phyloP scores from a whole-genome alignment of 2,888 invertebrate genomes.

The Volucella zonaria region DNA sequence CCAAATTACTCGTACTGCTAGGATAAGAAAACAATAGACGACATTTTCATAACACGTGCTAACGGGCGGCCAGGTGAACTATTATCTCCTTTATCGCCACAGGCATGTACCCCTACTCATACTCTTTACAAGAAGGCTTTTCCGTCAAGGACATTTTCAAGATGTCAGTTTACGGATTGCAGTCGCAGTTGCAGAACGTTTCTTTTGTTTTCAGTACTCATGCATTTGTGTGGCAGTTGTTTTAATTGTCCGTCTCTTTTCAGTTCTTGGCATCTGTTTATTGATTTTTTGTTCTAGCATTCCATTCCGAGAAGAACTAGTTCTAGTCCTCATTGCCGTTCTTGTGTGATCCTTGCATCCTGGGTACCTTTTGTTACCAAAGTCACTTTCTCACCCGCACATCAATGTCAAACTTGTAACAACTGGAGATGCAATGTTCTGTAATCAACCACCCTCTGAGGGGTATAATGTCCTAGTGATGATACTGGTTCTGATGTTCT shows the following conservation, averaged over 20 bases:
- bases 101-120: too few species aligned
- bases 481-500: constrained; percentile 6
- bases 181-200: not conserved
- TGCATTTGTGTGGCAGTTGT: constrained; percentile 36
- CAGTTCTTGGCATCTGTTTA: constrained; percentile 39
- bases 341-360: constrained; percentile 53
- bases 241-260: constrained; percentile 48
- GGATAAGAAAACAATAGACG: not conserved
- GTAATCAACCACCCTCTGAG: constrained; percentile 60
- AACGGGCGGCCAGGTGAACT: constrained; percentile 35
- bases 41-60: constrained; percentile 14
- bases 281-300: not conserved
- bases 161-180: constrained; percentile 20
- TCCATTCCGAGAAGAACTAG: too few species aligned
- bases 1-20: too few species aligned
- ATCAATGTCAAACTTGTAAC: constrained; percentile 57
- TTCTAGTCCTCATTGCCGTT: constrained; percentile 15
- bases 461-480: constrained; percentile 41
- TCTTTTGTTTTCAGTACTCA: constrained; percentile 27
- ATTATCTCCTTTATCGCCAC: not conserved
- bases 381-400: constrained; percentile 60
- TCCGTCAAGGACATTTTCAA: constrained; percentile 39
- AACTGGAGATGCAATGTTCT: constrained; percentile 56
- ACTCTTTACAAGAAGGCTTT: not conserved
- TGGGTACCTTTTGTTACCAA: constrained; percentile 33